Conservation (phyloP, 2,888 invertebrate species). For the Oxyteleia sp. region DNA sequence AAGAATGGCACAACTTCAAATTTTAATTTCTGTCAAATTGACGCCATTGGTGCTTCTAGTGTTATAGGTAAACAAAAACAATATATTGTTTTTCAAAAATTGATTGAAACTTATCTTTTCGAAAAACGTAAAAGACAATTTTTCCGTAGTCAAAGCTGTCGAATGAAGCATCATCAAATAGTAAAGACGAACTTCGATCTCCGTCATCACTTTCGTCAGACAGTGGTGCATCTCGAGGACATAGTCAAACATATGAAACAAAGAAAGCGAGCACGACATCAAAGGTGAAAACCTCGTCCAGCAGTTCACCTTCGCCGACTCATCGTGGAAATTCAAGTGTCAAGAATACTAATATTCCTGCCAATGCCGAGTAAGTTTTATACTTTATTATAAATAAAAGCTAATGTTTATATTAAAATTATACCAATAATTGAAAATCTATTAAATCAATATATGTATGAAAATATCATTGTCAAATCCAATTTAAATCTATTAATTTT, state of each 20-base stretch:
- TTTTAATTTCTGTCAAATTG: too few relatives aligned
- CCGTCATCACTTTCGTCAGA: conserved; percentile 78
- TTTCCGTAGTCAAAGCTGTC: conserved; percentile 23
- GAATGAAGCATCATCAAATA: conserved; percentile 42
- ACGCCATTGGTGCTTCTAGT: too few relatives aligned
- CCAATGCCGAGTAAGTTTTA: conserved; percentile 52
- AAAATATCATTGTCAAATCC: too few relatives aligned
- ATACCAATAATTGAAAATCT: too few relatives aligned
- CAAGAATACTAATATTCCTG: conserved; percentile 40
- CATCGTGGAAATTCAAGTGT: conserved; percentile 50
- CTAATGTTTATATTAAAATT: too few relatives aligned
- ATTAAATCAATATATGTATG: too few relatives aligned
- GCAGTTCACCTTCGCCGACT: conserved; percentile 42
- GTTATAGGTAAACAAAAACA: too few relatives aligned
- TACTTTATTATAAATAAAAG: too few relatives aligned
- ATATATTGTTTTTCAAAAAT: too few relatives aligned
- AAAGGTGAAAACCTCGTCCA: conserved; percentile 73
- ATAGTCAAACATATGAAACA: conserved; percentile 72
- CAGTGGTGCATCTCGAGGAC: conserved; percentile 75
- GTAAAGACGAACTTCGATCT: conserved; percentile 76
- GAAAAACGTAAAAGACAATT: conserved; percentile 10
- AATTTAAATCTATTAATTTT: too few relatives aligned
- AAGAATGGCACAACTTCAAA: too few relatives aligned
- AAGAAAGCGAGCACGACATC: conserved; percentile 79
- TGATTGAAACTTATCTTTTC: too few relatives aligned